These are phyloP conservation scores for Nothocercus julius DNA, from an alignment of 2,113 vertebrate species.

Conservation along the genomic window DNA sequence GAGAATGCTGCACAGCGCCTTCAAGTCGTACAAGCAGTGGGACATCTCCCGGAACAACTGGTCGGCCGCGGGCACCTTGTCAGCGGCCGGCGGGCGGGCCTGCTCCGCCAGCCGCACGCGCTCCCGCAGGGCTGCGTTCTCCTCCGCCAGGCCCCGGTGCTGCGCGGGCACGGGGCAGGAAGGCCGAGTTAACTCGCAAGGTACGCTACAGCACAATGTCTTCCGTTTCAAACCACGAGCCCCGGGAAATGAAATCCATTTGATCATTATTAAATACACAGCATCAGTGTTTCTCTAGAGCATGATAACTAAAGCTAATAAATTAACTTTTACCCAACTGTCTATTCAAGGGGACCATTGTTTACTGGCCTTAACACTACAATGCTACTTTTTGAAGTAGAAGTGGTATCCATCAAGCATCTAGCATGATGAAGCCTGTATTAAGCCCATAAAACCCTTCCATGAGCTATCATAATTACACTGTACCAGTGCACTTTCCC, in stretches of 20 bases:
- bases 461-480: not conserved
- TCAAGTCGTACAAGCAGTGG: constrained; percentile 90
- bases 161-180: too few relatives aligned
- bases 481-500: not conserved
- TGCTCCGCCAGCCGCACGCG: constrained; percentile 55
- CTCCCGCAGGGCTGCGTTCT: constrained; percentile 65
- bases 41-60: constrained; percentile 94
- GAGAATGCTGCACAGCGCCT: constrained; percentile 92
- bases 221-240: not conserved
- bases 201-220: not conserved
- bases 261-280: not conserved
- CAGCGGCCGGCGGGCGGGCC: constrained; percentile 69
- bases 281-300: not conserved
- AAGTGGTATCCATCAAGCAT: not conserved
- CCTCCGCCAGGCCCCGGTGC: constrained; percentile 67
- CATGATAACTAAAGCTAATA: not conserved
- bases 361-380: not conserved
- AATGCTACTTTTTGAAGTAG: not conserved
- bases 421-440: not conserved
- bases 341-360: not conserved
- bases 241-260: not conserved
- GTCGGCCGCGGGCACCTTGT: constrained; percentile 80
- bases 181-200: too few relatives aligned
- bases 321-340: not conserved
- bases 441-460: not conserved